Base-by-base conservation (phyloP, 2,888 invertebrate genomes). In the Byasa hedistus region DNA sequence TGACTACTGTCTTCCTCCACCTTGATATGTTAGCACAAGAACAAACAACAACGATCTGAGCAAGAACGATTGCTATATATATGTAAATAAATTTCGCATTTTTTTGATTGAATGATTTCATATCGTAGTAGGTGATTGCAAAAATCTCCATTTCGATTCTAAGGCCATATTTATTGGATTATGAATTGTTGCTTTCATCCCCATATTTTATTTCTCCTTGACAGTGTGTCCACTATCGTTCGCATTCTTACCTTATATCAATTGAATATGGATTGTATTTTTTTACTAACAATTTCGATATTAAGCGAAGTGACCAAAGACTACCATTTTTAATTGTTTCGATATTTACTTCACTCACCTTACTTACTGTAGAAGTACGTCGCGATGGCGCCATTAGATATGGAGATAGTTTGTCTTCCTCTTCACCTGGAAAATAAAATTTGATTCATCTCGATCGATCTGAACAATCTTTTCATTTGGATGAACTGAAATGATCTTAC, bases 1-100 rank as follows among this genome's bases (percentile, higher is more conserved):
- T 94, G 94, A 69, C 93, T 93, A 70, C 88, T 92, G 73, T 94
- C 93, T 72, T 93, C 93, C 70, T 94, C 94, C 57, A 82, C 75
- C 86, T 89, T 80, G 64, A 70, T 69, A 21, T 22, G 85, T 72
- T 81, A 79, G 87, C 88, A 71, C 84, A 78, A 52, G 71, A 62
- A 61, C 19, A 2, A 36, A 19, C 17, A n/a, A 59, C 52, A 68
- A 59, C 58, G 15, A 12, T 39, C 12, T 15, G 15, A 39, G 15
- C 15, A 39, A 39, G 3, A 39, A 39, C 1, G 15, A 15, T 39
- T 39, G 15, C 39, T 39, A 0, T 39, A 39, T 5, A 39, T 39
- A 10, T 39, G 39, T 27, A 27, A 27, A 12, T 12, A 15, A 39
- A 15, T 15, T 15, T 39, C 12, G 10, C 3, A 39, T 15, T 39